Evolutionary conservation across 1,140 invertebrate species (phyloP), one percentile per base, ranked within the genome.

Genomic region (Hydropsyche tenuis): DNA sequence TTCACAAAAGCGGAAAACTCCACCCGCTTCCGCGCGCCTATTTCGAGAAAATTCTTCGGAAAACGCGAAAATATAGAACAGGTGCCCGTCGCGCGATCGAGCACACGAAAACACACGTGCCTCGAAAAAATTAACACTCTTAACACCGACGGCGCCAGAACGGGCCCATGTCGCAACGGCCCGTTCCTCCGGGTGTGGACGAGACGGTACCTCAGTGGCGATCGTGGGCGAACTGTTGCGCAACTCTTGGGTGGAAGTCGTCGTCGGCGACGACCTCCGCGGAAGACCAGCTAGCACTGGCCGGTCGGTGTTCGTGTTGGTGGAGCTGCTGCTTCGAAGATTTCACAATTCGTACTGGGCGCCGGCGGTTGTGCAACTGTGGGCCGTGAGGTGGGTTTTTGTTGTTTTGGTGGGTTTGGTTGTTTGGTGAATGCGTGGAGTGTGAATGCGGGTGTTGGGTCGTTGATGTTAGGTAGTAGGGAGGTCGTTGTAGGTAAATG

Each of bases 241-340:
- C 30, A 37, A 37, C 7, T 25, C 6, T 1, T 25, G 56, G 12
- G 5, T 14, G 12, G 56, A 22, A 60, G 22, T 60, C 9, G 56
- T 22, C 11, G 45, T 25, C 20, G 56, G 22, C 20, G 56, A 60
- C 56, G 56, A 25, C 22, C 20, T 14, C 56, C 22, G 7, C 22
- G 56, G 22, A 18, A 27, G 56, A 60, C 23, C 23, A 27, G 14
- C 56, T 60, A 60, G 22, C 23, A 60, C 56, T 60, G 56, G 18
- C 25, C 20, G 20, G 1, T n/a, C n/a, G n/a, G n/a, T n/a, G n/a
- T n/a, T n/a, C n/a, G n/a, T n/a, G n/a, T n/a, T n/a, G n/a, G n/a
- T n/a, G 9, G 20, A 37, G 56, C n/a, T 60, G 56, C 56, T 27
- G 56, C 56, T 60, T 60, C 23, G 18, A 18, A 60, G 56, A 60